Evolutionary conservation across 1,140 invertebrate species (phyloP).

Genomic region (Ditylenchus dipsaci): DNA sequence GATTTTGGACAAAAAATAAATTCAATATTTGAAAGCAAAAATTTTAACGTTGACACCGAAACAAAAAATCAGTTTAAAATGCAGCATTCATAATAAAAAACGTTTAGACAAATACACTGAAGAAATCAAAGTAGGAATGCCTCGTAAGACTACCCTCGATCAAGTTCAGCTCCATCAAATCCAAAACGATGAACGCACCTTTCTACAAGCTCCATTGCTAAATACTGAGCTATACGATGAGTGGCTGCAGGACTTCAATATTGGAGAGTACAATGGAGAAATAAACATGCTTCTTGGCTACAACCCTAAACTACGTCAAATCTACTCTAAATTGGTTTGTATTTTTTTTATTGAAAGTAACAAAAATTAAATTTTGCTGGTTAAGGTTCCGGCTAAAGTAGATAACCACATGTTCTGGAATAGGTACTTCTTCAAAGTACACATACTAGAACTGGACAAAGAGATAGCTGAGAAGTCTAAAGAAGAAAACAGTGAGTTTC

Average conservation of each 20-base stretch:
- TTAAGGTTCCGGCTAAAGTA: conserved; percentile 44
- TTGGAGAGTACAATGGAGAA: conserved; percentile 49
- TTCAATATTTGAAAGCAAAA: no score
- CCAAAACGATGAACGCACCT: conserved; percentile 45
- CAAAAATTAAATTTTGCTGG: conserved; percentile 4
- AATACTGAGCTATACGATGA: conserved; percentile 36
- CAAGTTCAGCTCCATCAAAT: conserved; percentile 46
- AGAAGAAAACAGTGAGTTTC: conserved; percentile 1
- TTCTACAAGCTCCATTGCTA: conserved; percentile 31
- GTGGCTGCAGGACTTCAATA: conserved; percentile 49
- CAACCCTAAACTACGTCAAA: conserved; percentile 44
- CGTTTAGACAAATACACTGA: conserved; percentile 33
- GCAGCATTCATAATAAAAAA: no score
- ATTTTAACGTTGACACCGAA: no score
- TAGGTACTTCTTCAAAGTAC: conserved; percentile 51
- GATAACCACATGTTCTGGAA: conserved; percentile 53
- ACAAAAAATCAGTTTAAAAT: no score
- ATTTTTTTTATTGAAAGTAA: conserved; percentile 3
- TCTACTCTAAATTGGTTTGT: conserved; percentile 39
- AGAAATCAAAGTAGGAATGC: conserved; percentile 12
- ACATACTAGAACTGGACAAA: conserved; percentile 38
- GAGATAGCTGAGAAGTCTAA: conserved; percentile 3
- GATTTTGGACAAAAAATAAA: no score
- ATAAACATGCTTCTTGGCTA: conserved; percentile 46
- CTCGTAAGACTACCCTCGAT: conserved; percentile 40